Percentiles rank a stretch among this genome's conserved stretches.
phyloP scores from a whole-genome alignment of 2,888 invertebrate genomes.

The Pollenia labialis region DNA sequence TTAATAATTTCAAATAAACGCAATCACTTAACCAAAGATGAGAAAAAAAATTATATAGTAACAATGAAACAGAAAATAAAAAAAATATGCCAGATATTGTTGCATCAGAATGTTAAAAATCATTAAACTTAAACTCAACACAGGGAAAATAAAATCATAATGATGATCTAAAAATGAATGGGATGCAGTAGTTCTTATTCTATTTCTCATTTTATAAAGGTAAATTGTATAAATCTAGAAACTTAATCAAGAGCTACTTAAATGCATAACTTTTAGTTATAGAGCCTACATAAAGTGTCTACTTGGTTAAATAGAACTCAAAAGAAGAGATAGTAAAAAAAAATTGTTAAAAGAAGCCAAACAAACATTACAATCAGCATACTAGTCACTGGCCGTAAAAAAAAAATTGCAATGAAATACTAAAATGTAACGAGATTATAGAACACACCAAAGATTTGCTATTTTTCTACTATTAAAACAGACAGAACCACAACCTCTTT shows the following conservation, averaged over 20 bases:
- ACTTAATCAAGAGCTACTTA: slow-evolving; percentile 72
- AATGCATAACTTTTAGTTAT: slow-evolving; percentile 62
- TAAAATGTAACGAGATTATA: slow-evolving; percentile 61
- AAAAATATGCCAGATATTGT: slow-evolving; percentile 16
- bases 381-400: slow-evolving; percentile 40
- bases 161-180: slow-evolving; percentile 55
- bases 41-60: slow-evolving; percentile 25
- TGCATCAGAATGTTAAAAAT: slow-evolving; percentile 56
- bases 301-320: slow-evolving; percentile 62
- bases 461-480: background rate
- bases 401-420: slow-evolving; percentile 30
- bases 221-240: slow-evolving; percentile 59
- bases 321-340: slow-evolving; percentile 7
- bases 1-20: slow-evolving; percentile 67
- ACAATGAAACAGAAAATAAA: background rate
- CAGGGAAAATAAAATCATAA: slow-evolving; percentile 47
- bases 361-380: slow-evolving; percentile 68
- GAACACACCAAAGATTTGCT: slow-evolving; percentile 17
- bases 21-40: slow-evolving; percentile 66
- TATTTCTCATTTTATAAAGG: slow-evolving; percentile 1
- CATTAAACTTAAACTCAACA: slow-evolving; percentile 54
- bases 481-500: slow-evolving; percentile 3
- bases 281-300: slow-evolving; percentile 53
- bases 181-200: slow-evolving; percentile 23
- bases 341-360: slow-evolving; percentile 31